Evolutionary conservation across 2,888 invertebrate genomes (phyloP), one percentile per base, ranked within the genome.

Genomic region (Amiota mariae): DNA sequence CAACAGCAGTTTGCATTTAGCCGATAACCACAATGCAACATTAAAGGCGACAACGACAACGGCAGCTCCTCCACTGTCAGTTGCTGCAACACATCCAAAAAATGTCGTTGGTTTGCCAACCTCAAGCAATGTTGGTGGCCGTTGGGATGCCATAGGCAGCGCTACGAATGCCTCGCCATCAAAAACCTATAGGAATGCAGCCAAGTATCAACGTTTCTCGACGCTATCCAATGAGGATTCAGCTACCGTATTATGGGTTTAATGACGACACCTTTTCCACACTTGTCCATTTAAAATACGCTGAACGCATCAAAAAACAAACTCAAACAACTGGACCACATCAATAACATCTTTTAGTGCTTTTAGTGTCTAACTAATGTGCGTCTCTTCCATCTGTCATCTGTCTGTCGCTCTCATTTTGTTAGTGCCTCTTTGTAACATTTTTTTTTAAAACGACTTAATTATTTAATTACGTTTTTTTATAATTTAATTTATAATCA

Each of bases 211-310:
- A 76, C 85, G 87, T 71, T 89, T 89, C 76, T 89, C 89, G 12
- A 89, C 89, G 24, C 81, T 89, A 48, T 84, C 89, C 73, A 88
- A 85, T 75, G 89, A 89, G 77, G 89, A 89, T 75, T 87, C 88
- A 56, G 82, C 87, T 75, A 83, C 88, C 51, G 89, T 89, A 57
- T 82, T 89, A 70, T 89, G 89, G 89, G 89, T 89, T 72, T 89
- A 84, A 76, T 36, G 36, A 36, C 36, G 6, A 2, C 36, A 2
- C 36, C 6, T 36, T 24, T 12, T 13, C 46, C 46, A 12, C 3
- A 36, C 36, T 2, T 36, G 6, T 36, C 36, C 6, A 36, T 36
- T 36, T 36, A 6, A 36, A 36, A 36, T 36, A 36, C 36, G 36
- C 36, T 36, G 36, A 36, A 36, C n/a, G 48, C 10, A 6, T 59